Conservation (phyloP, 2,888 invertebrate species). For the Eupithecia centaureata region DNA sequence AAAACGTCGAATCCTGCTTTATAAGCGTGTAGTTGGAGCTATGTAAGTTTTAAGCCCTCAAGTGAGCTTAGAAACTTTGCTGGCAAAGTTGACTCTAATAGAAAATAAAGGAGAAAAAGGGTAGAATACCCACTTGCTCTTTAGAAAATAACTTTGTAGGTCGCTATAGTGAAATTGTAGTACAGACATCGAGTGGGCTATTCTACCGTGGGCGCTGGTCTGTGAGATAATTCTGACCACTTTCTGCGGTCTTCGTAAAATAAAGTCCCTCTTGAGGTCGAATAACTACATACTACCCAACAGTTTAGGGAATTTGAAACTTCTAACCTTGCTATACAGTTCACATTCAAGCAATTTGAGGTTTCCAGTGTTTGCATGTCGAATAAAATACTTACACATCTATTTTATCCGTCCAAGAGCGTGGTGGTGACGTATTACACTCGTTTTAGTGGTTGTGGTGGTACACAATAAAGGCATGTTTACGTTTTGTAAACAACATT, state of each 20-base stretch:
- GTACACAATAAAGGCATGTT: slow-evolving; percentile 17
- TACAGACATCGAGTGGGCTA: slow-evolving; percentile 12
- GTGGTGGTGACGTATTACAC: slow-evolving; percentile 11
- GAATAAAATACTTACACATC: slow-evolving; percentile 21
- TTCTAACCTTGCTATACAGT: slow-evolving; percentile 22
- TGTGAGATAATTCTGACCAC: slow-evolving; percentile 19
- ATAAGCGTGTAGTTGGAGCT: background rate
- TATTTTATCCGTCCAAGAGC: slow-evolving; percentile 21
- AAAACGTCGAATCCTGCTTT: background rate
- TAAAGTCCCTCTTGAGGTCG: slow-evolving; percentile 23
- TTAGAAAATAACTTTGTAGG: slow-evolving; percentile 19
- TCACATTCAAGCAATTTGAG: slow-evolving; percentile 13
- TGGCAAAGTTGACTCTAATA: background rate
- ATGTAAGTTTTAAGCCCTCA: background rate
- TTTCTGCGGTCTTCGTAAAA: slow-evolving; percentile 18
- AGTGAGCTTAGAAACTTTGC: background rate
- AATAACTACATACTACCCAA: slow-evolving; percentile 21
- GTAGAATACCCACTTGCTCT: background rate
- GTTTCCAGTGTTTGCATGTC: slow-evolving; percentile 26
- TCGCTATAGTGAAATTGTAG: slow-evolving; percentile 17
- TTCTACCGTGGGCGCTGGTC: slow-evolving; percentile 11
- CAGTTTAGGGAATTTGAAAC: slow-evolving; percentile 17
- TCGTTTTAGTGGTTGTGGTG: slow-evolving; percentile 14
- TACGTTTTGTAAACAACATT: slow-evolving; percentile 15
- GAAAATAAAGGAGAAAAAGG: background rate